Percentiles rank a stretch among this genome's conserved stretches.
phyloP scores from a whole-genome alignment of 1,140 invertebrate species.

The Drusus annulatus region DNA sequence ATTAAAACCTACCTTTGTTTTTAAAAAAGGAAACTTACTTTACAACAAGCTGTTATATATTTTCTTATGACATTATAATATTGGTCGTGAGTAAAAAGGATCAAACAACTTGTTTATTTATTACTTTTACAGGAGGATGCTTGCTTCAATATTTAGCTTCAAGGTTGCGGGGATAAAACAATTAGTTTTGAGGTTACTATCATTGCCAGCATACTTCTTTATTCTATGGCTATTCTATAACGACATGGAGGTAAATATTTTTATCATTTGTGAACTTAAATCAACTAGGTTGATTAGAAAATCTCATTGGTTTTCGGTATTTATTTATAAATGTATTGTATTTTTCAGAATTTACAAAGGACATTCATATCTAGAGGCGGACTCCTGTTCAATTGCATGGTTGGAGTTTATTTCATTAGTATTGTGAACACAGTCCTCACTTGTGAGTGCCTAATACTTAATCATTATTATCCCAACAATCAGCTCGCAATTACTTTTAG shows the following conservation, averaged over 20 bases:
- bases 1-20: too few species aligned
- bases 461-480: too few species aligned
- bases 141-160: conserved; percentile 84
- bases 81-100: too few species aligned
- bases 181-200: conserved; percentile 80
- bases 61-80: too few species aligned
- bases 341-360: conserved; percentile 76
- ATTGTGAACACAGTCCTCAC: conserved; percentile 84
- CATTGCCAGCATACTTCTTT: conserved; percentile 84
- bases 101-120: background rate
- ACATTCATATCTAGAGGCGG: conserved; percentile 85
- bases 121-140: conserved; percentile 76
- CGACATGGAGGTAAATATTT: conserved; percentile 73
- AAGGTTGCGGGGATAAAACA: conserved; percentile 82
- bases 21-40: too few species aligned
- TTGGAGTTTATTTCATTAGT: conserved; percentile 83
- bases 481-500: too few species aligned
- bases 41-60: too few species aligned
- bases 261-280: too few species aligned
- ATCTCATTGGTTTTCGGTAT: too few species aligned
- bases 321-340: too few species aligned
- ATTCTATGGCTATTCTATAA: conserved; percentile 88
- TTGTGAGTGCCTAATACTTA: conserved; percentile 73
- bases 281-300: too few species aligned
- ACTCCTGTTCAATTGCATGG: conserved; percentile 86